Percentiles rank a stretch among this genome's conserved stretches.
These are phyloP conservation scores for Ochropacha duplaris DNA, from an alignment of 2,888 invertebrate genomes.

Conservation along the genomic window DNA sequence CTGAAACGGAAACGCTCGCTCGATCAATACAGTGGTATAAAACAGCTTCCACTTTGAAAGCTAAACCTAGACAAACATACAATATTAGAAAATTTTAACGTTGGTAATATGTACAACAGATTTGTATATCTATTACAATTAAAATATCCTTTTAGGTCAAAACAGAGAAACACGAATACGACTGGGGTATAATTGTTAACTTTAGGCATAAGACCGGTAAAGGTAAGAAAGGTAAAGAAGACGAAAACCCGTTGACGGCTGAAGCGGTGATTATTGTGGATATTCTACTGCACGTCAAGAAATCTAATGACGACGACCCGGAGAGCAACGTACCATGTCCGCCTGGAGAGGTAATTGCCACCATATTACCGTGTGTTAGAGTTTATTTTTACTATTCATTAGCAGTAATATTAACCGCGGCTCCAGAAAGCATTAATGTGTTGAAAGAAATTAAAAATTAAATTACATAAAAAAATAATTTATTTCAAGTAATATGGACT, in stretches of 20 bases:
- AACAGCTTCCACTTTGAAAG: too few relatives aligned
- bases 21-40: too few relatives aligned
- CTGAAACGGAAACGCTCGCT: too few relatives aligned
- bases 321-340: conserved; percentile 87
- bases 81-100: too few relatives aligned
- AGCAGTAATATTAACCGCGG: too few relatives aligned
- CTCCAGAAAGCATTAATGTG: too few relatives aligned
- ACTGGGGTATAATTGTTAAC: conserved; percentile 98
- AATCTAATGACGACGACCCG: conserved; percentile 79
- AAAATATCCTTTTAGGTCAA: conserved; percentile 82
- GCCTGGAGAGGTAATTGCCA: conserved; percentile 78
- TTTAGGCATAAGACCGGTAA: conserved; percentile 88
- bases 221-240: conserved; percentile 64
- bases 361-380: neutral
- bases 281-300: conserved; percentile 91
- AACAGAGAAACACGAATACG: conserved; percentile 93
- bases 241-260: conserved; percentile 77
- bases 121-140: too few relatives aligned
- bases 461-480: too few relatives aligned
- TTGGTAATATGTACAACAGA: too few relatives aligned
- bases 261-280: conserved; percentile 90
- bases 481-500: too few relatives aligned
- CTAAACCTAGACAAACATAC: too few relatives aligned
- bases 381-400: neutral
- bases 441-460: too few relatives aligned